These are phyloP conservation scores for Neodiprion fabricii DNA, from an alignment of 1,140 invertebrate species.

Conservation along the genomic window DNA sequence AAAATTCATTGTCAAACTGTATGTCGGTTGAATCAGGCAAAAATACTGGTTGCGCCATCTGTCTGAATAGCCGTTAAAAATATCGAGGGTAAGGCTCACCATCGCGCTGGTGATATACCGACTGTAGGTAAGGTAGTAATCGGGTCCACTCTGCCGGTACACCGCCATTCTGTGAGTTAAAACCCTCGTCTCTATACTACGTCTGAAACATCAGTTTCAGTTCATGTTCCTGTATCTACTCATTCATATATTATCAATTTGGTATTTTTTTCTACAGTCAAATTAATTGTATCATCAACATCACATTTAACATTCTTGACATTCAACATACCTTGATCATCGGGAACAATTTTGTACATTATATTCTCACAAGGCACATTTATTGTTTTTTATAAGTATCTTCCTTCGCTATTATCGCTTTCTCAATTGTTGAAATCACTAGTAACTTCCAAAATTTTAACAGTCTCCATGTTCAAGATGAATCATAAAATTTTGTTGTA, in stretches of 20 bases:
- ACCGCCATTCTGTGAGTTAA: no score
- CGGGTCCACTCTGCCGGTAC: no score
- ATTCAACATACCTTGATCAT: not conserved
- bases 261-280: not conserved
- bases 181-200: no score
- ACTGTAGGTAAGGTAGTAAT: no score
- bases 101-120: no score
- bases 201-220: not conserved
- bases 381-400: not conserved
- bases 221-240: not conserved
- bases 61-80: no score
- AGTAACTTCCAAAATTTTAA: not conserved
- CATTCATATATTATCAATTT: not conserved
- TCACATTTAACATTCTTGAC: not conserved
- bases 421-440: not conserved
- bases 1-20: no score
- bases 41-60: no score
- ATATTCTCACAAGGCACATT: not conserved
- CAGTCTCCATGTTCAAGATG: no score
- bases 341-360: not conserved
- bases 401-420: not conserved
- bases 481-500: not conserved
- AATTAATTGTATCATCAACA: not conserved
- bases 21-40: no score
- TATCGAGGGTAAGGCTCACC: no score